Evolutionary conservation across 2,888 invertebrate species (phyloP), one percentile per base, ranked within the genome.

Genomic region (Rotaria magnacalcarata): DNA sequence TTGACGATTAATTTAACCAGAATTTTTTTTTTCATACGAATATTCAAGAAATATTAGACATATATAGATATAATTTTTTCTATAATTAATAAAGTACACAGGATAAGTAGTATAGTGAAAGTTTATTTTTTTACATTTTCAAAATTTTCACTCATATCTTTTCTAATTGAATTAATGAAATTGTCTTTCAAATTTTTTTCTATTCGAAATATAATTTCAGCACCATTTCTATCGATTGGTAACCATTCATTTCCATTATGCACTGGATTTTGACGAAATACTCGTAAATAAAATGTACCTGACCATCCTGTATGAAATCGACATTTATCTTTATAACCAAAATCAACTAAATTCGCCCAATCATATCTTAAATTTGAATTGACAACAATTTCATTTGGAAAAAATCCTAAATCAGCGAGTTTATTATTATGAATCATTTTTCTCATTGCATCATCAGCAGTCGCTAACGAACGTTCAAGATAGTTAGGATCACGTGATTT

Each of bases 291-390:
- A 14, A 75, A 75, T 21, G 75, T 21, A 75, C 41, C 21, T 21
- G 75, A 75, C 34, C 75, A 34, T 5, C 21, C 19, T 41, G 75
- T 75, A 75, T 75, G n/a, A 75, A 75, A 75, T 34, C 75, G 75
- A 43, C 75, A 75, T 75, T 43, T 34, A 75, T 75, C 75, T 75
- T 41, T 75, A 43, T 75, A 75, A 75, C 75, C 75, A 43, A 75
- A 75, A 43, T 75, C 43, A 21, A 75, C 75, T 41, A 75, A 75
- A 75, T 21, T 27, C 16, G 75, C 75, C 75, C 75, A 75, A 43
- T 75, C 75, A 43, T 75, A 75, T 75, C 75, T 41, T 27, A 43
- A 75, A 43, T 75, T 75, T 75, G 75, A 75, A 75, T 75, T 75
- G n/a, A 75, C 34, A 16, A 27, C 21, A 75, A 75, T 21, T 75